These are phyloP conservation scores for Lytechinus pictus DNA, from an alignment of 35 echinoderm and acorn worm genomes.

Conservation along the genomic window DNA sequence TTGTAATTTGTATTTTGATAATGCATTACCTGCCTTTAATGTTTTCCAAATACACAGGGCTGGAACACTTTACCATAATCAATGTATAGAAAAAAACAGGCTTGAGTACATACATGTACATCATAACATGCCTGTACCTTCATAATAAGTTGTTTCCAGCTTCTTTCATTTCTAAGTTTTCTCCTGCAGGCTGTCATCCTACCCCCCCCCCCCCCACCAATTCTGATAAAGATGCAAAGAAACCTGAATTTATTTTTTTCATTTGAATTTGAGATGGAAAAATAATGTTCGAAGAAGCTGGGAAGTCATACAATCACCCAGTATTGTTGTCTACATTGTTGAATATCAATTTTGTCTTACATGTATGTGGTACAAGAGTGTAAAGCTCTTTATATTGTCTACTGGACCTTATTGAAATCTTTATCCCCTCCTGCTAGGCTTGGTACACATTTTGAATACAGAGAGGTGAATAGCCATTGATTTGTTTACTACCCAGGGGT, in stretches of 20 bases:
- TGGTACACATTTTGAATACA: neutral
- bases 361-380: neutral
- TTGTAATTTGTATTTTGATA: too few species aligned
- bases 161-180: neutral
- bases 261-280: neutral
- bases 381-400: neutral
- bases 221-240: neutral
- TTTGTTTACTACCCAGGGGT: slow-evolving; percentile 10
- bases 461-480: slow-evolving; percentile 8
- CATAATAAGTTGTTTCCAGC: neutral
- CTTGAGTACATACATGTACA: too few species aligned
- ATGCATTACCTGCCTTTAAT: too few species aligned
- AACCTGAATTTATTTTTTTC: neutral
- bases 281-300: neutral
- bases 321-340: neutral
- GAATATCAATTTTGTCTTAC: neutral
- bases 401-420: neutral
- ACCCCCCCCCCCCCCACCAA: too few species aligned
- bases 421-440: neutral
- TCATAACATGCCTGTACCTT: neutral
- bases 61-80: too few species aligned
- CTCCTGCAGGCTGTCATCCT: neutral
- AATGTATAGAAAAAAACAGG: too few species aligned
- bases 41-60: too few species aligned
- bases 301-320: neutral